These are phyloP conservation scores for Tiaroga cobitis DNA, from an alignment of 2,797 vertebrate genomes.

Conservation along the genomic window DNA sequence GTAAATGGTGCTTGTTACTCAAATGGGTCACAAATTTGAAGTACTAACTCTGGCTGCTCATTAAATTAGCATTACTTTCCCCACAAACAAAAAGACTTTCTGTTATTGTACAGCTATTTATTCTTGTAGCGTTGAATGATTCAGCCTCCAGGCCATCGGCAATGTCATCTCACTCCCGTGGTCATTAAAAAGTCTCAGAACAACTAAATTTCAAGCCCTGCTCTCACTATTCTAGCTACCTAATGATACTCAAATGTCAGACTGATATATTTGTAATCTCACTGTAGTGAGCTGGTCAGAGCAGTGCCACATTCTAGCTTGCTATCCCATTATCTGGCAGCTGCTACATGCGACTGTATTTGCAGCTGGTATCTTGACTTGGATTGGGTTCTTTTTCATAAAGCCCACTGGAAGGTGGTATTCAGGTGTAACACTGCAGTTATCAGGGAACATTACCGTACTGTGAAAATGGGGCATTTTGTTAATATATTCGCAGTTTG, in stretches of 20 bases:
- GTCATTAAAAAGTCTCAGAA: conserved; percentile 51
- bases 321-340: conserved; percentile 34
- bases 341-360: conserved; percentile 17
- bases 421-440: conserved; percentile 8
- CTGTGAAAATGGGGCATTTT: conserved; percentile 6
- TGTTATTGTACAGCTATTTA: conserved; percentile 37
- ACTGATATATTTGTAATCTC: conserved; percentile 50
- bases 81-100: conserved; percentile 19
- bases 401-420: background rate
- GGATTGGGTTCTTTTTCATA: conserved; percentile 16
- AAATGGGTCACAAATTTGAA: conserved; percentile 39
- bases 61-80: conserved; percentile 47
- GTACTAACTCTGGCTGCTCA: conserved; percentile 27
- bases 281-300: conserved; percentile 32
- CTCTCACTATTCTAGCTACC: conserved; percentile 36
- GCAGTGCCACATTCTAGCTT: conserved; percentile 22
- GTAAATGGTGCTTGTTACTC: conserved; percentile 40
- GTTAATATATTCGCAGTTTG: conserved; percentile 7
- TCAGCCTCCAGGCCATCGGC: conserved; percentile 26
- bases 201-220: conserved; percentile 29
- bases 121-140: conserved; percentile 33
- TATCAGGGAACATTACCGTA: background rate
- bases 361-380: conserved; percentile 18
- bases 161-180: conserved; percentile 41
- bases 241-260: conserved; percentile 60